Conservation (phyloP, 2,888 invertebrate genomes). For the Cactoblastis cactorum region DNA sequence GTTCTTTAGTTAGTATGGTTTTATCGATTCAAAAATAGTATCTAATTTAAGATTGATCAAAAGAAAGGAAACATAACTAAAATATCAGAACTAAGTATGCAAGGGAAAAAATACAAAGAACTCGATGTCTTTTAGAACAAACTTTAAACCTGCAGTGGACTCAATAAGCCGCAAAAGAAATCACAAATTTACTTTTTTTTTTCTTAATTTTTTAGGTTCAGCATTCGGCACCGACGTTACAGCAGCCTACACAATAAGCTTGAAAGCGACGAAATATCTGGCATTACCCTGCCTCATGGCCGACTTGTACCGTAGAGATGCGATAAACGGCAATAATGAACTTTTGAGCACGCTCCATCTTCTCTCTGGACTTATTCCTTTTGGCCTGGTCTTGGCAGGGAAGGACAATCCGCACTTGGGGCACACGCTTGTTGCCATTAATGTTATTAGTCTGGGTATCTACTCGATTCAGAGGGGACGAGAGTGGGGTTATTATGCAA, state of each 20-base stretch:
- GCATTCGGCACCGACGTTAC: conserved; percentile 46
- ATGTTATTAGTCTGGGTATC: conserved; percentile 48
- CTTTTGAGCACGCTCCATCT: conserved; percentile 43
- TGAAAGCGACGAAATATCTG: conserved; percentile 49
- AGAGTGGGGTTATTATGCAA: conserved; percentile 59
- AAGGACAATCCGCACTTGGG: conserved; percentile 47
- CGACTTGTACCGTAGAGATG: conserved; percentile 38
- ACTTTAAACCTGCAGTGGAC: too few relatives aligned
- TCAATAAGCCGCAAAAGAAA: too few relatives aligned
- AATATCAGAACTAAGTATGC: too few relatives aligned
- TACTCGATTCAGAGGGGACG: conserved; percentile 41
- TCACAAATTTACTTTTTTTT: too few relatives aligned
- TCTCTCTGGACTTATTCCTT: conserved; percentile 56
- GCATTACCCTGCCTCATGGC: conserved; percentile 61
- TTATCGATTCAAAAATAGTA: too few relatives aligned
- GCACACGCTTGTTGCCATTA: conserved; percentile 48
- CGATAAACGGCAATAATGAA: conserved; percentile 25
- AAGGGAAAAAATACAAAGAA: too few relatives aligned
- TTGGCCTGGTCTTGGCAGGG: conserved; percentile 45
- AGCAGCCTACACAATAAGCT: conserved; percentile 42
- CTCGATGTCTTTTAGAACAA: too few relatives aligned
- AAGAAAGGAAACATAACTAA: too few relatives aligned
- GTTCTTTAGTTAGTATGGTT: too few relatives aligned
- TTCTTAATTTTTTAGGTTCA: conserved; percentile 34
- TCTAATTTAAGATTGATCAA: too few relatives aligned